A percentile compares a stretch with the other conserved stretches of the same genome.
phyloP scores from a whole-genome alignment of 2,113 vertebrate genomes.

The Aphyosemion australe region DNA sequence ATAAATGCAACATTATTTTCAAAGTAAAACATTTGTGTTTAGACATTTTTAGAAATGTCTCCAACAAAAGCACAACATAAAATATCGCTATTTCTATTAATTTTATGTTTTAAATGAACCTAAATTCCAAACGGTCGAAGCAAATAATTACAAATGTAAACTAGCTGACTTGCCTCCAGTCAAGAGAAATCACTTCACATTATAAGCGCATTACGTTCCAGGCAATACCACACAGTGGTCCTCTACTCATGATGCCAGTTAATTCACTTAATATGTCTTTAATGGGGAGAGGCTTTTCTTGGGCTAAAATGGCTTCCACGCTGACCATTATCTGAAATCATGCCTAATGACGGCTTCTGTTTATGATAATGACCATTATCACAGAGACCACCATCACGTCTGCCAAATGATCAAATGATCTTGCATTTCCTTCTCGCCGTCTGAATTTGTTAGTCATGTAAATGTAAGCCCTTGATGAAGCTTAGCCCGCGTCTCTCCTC shows the following conservation, averaged over 20 bases:
- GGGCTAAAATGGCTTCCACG: conserved; percentile 73
- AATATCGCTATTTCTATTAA: too few species aligned
- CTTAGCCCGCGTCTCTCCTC: conserved; percentile 37
- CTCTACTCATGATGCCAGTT: conserved; percentile 72
- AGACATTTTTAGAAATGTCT: too few species aligned
- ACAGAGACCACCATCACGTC: conserved; percentile 71
- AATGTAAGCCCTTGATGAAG: conserved; percentile 71
- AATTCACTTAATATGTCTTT: conserved; percentile 81
- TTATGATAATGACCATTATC: conserved; percentile 80
- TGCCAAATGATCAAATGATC: conserved; percentile 78
- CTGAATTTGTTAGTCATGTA: conserved; percentile 73
- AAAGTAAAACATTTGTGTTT: too few species aligned
- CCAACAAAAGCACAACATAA: too few species aligned
- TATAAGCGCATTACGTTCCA: conserved; percentile 75
- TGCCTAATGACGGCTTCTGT: conserved; percentile 76
- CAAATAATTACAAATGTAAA: conserved; percentile 66
- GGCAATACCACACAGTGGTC: conserved; percentile 71
- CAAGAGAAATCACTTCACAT: conserved; percentile 76
- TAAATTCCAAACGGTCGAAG: conserved; percentile 26
- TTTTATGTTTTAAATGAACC: too few species aligned
- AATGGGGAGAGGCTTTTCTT: conserved; percentile 75
- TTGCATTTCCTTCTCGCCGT: conserved; percentile 67
- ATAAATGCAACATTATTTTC: too few species aligned
- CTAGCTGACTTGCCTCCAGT: conserved; percentile 62
- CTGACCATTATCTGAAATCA: conserved; percentile 82